A percentile compares a stretch with the other conserved stretches of the same genome.
phyloP scores from a whole-genome alignment of 1,140 invertebrate species.

The Drosophila nigromelanica region DNA sequence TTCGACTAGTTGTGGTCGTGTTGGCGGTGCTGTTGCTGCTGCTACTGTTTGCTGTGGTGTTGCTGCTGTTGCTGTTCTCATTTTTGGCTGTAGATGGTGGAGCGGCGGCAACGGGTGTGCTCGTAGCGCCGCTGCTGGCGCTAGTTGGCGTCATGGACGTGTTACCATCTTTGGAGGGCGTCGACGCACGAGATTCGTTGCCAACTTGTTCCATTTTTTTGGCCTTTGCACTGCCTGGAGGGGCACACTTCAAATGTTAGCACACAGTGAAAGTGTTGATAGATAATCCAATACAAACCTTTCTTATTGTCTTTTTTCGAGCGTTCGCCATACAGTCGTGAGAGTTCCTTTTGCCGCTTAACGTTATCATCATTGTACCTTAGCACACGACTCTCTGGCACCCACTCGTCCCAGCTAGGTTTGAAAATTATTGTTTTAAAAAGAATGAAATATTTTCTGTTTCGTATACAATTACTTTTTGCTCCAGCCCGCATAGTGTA shows the following conservation, averaged over 20 bases:
- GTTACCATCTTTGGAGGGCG: conserved; percentile 85
- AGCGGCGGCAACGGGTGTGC: conserved; percentile 6
- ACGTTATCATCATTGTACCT: conserved; percentile 97
- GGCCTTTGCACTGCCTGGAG: conserved; percentile 64
- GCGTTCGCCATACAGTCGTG: conserved; percentile 89
- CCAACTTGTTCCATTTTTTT: conserved; percentile 74
- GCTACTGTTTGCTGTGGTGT: conserved; percentile 26
- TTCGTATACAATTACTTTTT: conserved; percentile 89
- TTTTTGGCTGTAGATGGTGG: conserved; percentile 17
- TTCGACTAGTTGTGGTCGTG: conserved; percentile 46
- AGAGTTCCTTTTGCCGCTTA: conserved; percentile 92
- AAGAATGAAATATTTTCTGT: not conserved
- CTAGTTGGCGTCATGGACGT: conserved; percentile 33
- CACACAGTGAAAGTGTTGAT: not conserved
- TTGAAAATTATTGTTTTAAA: conserved; percentile 1
- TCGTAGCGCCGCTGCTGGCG: conserved; percentile 7
- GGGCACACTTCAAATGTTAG: not conserved
- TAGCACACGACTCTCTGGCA: conserved; percentile 95
- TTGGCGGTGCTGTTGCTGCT: conserved; percentile 16
- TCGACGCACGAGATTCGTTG: conserved; percentile 87
- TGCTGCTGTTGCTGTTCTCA: conserved; percentile 24
- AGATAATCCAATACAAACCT: conserved; percentile 71
- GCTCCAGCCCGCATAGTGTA: conserved; percentile 99
- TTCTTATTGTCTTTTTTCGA: conserved; percentile 88
- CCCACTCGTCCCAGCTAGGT: conserved; percentile 98